Percentiles rank a stretch among this genome's conserved stretches.
These are phyloP conservation scores for Paratilapia polleni DNA, from an alignment of 2,113 vertebrate genomes.

Conservation along the genomic window DNA sequence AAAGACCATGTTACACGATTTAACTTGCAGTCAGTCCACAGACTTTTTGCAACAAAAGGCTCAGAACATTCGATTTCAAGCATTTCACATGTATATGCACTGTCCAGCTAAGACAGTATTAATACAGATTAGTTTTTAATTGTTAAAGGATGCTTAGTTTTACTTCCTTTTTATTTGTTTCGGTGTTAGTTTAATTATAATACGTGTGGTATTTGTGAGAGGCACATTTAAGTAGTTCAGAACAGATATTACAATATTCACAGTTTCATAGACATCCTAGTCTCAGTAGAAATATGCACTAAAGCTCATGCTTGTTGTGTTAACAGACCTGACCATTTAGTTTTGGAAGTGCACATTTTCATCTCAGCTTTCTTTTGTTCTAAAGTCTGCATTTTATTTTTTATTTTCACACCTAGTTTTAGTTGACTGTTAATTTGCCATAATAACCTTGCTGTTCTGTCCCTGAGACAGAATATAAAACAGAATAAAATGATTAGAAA, in stretches of 20 bases:
- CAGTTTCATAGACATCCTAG: rapidly evolving
- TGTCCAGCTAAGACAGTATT: neutral
- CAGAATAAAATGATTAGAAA: too few species aligned
- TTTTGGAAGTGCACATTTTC: neutral
- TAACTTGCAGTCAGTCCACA: rapidly evolving
- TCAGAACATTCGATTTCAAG: neutral
- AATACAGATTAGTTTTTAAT: too few species aligned
- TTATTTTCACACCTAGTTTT: neutral
- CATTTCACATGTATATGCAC: neutral
- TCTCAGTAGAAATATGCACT: neutral
- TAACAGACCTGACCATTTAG: neutral
- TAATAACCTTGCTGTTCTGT: neutral
- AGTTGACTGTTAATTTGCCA: neutral
- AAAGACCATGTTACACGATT: rapidly evolving
- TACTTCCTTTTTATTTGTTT: too few species aligned
- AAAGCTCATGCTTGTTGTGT: too few species aligned
- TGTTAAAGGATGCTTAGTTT: too few species aligned
- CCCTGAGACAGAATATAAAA: neutral
- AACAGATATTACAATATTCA: too few species aligned
- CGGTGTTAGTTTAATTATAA: neutral
- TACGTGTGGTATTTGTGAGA: neutral
- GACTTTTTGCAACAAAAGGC: neutral
- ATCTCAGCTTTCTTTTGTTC: neutral
- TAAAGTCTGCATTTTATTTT: neutral
- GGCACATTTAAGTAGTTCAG: too few species aligned